Evolutionary conservation across 1,140 invertebrate species (phyloP).

Genomic region (Drosophila athabasca): DNA sequence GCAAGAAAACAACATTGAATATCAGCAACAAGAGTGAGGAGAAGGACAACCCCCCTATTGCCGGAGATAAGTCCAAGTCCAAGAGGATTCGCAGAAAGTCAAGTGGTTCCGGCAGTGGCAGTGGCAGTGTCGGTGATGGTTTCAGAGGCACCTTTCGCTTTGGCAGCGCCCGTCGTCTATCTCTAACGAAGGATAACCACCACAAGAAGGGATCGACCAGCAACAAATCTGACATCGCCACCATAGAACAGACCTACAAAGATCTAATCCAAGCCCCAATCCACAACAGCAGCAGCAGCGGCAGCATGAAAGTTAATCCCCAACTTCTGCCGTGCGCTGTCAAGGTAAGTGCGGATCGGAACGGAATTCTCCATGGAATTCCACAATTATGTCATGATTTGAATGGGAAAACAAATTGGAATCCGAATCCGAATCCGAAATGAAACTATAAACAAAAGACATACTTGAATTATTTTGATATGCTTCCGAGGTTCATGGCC

Average conservation of each 20-base stretch:
- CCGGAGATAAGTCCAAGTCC: conserved; percentile 49
- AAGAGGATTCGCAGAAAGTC: conserved; percentile 47
- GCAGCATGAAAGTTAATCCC: conserved; percentile 55
- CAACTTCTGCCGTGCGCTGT: conserved; percentile 46
- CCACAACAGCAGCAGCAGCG: background rate
- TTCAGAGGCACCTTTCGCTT: conserved; percentile 66
- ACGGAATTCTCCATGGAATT: conserved; percentile 10
- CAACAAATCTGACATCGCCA: conserved; percentile 22
- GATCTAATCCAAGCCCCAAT: background rate
- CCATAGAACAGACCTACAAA: conserved; percentile 39
- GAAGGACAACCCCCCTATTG: conserved; percentile 7
- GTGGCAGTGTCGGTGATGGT: conserved; percentile 14
- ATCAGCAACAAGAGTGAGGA: conserved; percentile 43
- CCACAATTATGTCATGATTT: conserved; percentile 70
- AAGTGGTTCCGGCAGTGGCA: conserved; percentile 15
- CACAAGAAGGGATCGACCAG: conserved; percentile 13
- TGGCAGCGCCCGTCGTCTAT: conserved; percentile 67
- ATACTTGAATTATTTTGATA: conserved; percentile 52
- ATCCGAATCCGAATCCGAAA: conserved; percentile 2
- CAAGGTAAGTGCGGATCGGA: conserved; percentile 43
- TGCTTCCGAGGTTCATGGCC: conserved; percentile 60
- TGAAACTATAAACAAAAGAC: conserved; percentile 38
- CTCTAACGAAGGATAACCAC: conserved; percentile 62
- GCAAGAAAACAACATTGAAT: conserved; percentile 78
- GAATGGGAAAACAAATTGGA: conserved; percentile 44